These are phyloP conservation scores for Coregonus suidteri DNA, from an alignment of 2,797 vertebrate genomes.

Conservation along the genomic window DNA sequence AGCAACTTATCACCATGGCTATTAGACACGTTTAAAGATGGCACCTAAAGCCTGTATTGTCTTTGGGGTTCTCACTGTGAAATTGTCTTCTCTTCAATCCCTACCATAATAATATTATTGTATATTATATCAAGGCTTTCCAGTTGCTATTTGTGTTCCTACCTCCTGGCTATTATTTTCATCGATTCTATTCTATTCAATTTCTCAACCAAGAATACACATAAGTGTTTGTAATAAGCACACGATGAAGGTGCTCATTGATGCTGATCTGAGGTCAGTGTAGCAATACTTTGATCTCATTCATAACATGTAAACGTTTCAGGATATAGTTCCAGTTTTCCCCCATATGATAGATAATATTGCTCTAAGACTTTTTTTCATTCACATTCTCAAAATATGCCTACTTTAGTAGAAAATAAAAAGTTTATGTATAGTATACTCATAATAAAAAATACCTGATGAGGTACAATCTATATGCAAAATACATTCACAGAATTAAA, in stretches of 20 bases:
- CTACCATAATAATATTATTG: conserved; percentile 51
- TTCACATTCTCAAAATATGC: not conserved
- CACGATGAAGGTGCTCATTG: conserved; percentile 3
- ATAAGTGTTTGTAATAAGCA: conserved; percentile 36
- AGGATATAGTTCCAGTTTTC: conserved; percentile 1
- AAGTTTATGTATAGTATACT: not conserved
- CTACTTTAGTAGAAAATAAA: not conserved
- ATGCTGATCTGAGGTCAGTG: conserved; percentile 37
- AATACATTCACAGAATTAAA: conserved; percentile 58
- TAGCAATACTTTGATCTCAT: conserved; percentile 21
- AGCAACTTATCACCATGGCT: conserved; percentile 69
- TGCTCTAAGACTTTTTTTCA: not conserved
- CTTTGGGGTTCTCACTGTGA: conserved; percentile 61
- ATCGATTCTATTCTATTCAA: conserved; percentile 31
- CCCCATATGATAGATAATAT: conserved; percentile 20
- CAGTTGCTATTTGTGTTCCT: conserved; percentile 39
- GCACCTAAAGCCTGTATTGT: conserved; percentile 51
- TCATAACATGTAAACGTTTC: conserved; percentile 41
- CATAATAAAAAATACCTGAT: conserved; percentile 20
- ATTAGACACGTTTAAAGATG: conserved; percentile 65
- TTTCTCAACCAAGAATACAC: conserved; percentile 31
- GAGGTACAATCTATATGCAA: no score
- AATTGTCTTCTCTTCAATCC: conserved; percentile 64
- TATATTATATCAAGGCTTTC: conserved; percentile 23
- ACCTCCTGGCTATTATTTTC: conserved; percentile 36